A percentile compares a stretch with the other conserved stretches of the same genome.
These are phyloP conservation scores for Eclectus roratus DNA, from an alignment of 2,113 vertebrate genomes.

Conservation along the genomic window DNA sequence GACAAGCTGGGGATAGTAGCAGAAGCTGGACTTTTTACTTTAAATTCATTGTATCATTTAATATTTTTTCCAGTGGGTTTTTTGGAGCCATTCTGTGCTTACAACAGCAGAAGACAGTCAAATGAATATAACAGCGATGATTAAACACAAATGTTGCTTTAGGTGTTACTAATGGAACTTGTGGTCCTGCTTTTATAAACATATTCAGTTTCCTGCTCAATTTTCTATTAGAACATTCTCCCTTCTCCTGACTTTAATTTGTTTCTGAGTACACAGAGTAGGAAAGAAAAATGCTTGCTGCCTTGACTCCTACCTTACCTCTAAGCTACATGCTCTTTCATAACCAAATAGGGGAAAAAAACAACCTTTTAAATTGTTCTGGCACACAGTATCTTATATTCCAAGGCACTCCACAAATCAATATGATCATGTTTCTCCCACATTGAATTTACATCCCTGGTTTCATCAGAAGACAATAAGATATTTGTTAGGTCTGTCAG, in stretches of 20 bases:
- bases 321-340: neutral
- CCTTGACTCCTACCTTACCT: constrained; percentile 21
- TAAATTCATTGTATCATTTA: neutral
- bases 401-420: constrained; percentile 26
- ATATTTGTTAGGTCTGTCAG: neutral
- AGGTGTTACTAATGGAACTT: neutral
- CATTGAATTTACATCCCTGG: constrained; percentile 1
- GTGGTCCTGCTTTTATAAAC: neutral
- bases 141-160: constrained; percentile 5
- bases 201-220: neutral
- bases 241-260: neutral
- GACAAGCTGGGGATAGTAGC: neutral
- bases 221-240: constrained; percentile 26
- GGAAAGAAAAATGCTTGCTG: constrained; percentile 19
- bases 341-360: constrained; percentile 42
- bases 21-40: neutral
- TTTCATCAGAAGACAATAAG: neutral
- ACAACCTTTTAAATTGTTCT: constrained; percentile 26
- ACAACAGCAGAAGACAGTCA: neutral
- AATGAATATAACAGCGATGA: neutral
- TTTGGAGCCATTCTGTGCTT: neutral
- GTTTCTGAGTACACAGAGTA: neutral
- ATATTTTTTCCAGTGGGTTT: neutral
- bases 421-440: neutral
- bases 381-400: neutral